Conservation (phyloP, 2,888 invertebrate species). For the Nomada lathburiana region DNA sequence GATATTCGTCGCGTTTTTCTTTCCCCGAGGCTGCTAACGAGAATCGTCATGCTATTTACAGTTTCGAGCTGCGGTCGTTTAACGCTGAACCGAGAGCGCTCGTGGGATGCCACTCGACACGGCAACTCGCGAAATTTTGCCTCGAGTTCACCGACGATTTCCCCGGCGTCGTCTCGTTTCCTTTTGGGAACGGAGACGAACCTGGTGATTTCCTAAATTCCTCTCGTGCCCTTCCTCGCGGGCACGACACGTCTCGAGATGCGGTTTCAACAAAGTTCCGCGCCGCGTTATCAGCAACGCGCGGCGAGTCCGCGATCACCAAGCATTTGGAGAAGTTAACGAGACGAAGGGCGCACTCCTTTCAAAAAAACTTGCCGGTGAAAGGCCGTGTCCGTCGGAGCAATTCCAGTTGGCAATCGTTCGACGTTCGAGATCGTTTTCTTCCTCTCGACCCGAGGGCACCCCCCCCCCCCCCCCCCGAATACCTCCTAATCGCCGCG, state of each 20-base stretch:
- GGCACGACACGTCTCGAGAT: too few species aligned
- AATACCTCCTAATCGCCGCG: constrained; percentile 37
- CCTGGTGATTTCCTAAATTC: not conserved
- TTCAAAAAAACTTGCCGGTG: not conserved
- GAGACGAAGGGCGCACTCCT: constrained; percentile 14
- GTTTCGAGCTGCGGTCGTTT: constrained; percentile 27
- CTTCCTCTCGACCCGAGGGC: not conserved
- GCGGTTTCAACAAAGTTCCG: not conserved
- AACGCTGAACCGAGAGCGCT: constrained; percentile 6
- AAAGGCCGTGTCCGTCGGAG: not conserved
- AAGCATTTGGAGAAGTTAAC: constrained; percentile 21
- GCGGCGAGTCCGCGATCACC: not conserved
- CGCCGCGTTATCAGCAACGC: too few species aligned
- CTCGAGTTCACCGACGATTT: not conserved
- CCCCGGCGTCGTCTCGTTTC: not conserved
- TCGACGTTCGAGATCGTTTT: not conserved
- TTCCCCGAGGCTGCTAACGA: constrained; percentile 7
- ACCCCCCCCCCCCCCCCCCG: not conserved
- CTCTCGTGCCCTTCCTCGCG: constrained; percentile 7
- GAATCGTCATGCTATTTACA: constrained; percentile 33
- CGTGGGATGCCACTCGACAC: not conserved
- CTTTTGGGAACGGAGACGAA: too few species aligned
- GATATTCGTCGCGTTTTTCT: constrained; percentile 39
- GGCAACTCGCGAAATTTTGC: not conserved
- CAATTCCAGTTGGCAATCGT: not conserved